Conservation (phyloP, 2,797 vertebrate species). For the Cyclura pinguis region DNA sequence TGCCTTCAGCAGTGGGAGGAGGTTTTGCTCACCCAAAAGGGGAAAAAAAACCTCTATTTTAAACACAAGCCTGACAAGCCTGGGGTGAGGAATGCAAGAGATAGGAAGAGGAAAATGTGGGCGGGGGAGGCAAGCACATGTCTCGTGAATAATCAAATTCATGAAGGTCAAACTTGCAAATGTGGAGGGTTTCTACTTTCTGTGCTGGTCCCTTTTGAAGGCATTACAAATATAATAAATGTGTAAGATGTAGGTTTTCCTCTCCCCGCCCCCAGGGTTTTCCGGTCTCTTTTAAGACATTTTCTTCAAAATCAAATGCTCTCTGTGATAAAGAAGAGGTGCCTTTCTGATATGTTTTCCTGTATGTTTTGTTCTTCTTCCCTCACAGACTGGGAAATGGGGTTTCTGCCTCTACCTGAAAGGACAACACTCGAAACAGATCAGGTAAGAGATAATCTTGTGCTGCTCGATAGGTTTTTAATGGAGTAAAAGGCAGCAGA, state of each 20-base stretch:
- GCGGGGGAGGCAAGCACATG: too few relatives aligned
- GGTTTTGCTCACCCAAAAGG: too few relatives aligned
- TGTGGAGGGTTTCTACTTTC: too few relatives aligned
- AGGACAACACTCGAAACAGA: not conserved
- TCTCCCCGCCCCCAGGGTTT: not conserved
- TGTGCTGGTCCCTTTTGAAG: too few relatives aligned
- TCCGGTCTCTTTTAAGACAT: not conserved
- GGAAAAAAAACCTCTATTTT: too few relatives aligned
- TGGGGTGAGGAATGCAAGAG: too few relatives aligned
- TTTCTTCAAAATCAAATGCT: not conserved
- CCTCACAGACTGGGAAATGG: not conserved
- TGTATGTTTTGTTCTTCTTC: not conserved
- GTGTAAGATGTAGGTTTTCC: not conserved
- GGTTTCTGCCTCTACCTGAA: not conserved
- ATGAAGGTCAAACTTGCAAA: too few relatives aligned
- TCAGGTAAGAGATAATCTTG: not conserved
- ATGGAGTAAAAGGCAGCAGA: not conserved
- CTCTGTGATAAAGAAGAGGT: not conserved
- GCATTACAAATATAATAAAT: not conserved
- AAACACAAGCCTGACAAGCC: too few relatives aligned
- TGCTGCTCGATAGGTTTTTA: not conserved
- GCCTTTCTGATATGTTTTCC: not conserved
- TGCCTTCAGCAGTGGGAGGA: too few relatives aligned
- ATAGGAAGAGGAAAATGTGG: too few relatives aligned
- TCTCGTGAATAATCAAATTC: too few relatives aligned